Base-by-base conservation (phyloP, 2,797 vertebrate genomes). In the Clarias fuscus region DNA sequence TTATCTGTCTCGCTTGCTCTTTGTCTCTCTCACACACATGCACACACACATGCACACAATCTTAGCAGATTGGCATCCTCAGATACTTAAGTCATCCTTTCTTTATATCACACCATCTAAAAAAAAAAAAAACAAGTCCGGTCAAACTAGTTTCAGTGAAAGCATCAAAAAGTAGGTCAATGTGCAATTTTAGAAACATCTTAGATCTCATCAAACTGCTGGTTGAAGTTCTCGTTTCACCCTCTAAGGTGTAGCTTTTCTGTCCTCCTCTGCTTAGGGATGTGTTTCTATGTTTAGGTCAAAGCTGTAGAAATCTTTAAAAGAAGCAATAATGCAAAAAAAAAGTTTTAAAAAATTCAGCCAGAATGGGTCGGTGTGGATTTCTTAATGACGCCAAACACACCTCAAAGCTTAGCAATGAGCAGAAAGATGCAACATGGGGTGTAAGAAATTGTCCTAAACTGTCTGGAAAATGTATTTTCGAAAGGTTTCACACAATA, bases 121-220 rank as follows among this genome's bases (percentile, higher is more conserved):
- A 37, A 56, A 37, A 33, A 33, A 33, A 37, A 53, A 56, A 37
- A 37, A 78, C 22, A 0, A 37, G 18, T 78, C 56, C 18, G 20
- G 56, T 61, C 58, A 79, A 79, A 40, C 58, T 20, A 62, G 10
- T 37, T 79, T 79, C 76, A 79, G 20, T 18, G 22, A 79, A 62
- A 15, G 76, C 37, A 30, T 20, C n/a, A 58, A 56, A 75, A 78
- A 33, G 27, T 13, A 78, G 30, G 56, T 27, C 48, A 56, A 53
- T 27, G 72, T 53, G 72, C 14, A 73, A 5, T 5, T 77, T 76
- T 76, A 73, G 43, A 14, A 53, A 73, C 53, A 59, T 77, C 53
- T 33, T n/a, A 18, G 53, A 56, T 77, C 75, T 10, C 75, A 59
- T 77, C n/a, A 58, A 76, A 76, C 14, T 58, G 56, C n/a, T 58